These are phyloP conservation scores for Florisuga fusca DNA, from an alignment of 2,797 vertebrate genomes.

Conservation along the genomic window DNA sequence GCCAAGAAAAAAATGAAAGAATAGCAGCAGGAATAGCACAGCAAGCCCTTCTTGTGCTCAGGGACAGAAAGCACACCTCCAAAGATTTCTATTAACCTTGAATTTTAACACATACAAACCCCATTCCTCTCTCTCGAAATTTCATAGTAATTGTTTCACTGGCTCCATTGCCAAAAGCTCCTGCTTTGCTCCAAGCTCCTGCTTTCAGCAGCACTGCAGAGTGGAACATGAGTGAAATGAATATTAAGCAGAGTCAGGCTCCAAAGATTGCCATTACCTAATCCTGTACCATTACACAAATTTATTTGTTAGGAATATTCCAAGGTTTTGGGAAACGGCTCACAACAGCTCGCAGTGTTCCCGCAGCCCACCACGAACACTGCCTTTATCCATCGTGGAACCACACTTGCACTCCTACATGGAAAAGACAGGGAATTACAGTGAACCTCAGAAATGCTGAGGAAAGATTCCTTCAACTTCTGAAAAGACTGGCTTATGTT, in stretches of 20 bases:
- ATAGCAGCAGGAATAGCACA: background rate
- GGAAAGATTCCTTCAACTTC: constrained; percentile 45
- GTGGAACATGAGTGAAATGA: constrained; percentile 42
- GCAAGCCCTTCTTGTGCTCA: background rate
- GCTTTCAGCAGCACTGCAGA: constrained; percentile 49
- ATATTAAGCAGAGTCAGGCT: constrained; percentile 50
- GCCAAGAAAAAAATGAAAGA: background rate
- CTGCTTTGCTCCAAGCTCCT: constrained; percentile 54
- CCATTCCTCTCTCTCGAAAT: background rate
- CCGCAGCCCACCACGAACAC: background rate
- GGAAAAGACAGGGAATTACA: constrained; percentile 56
- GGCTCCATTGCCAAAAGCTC: background rate
- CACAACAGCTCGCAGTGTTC: constrained; percentile 6
- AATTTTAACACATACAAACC: constrained; percentile 13
- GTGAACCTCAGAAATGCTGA: constrained; percentile 25
- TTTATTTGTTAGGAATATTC: constrained; percentile 50
- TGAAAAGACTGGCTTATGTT: constrained; percentile 18
- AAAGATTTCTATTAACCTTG: background rate
- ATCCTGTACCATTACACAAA: constrained; percentile 38
- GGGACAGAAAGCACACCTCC: constrained; percentile 53
- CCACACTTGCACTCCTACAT: constrained; percentile 11
- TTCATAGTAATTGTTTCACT: constrained; percentile 56
- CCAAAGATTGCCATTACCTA: constrained; percentile 54
- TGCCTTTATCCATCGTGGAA: constrained; percentile 12
- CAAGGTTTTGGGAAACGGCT: constrained; percentile 57